Base-by-base conservation (phyloP, 92 coral and sea anemone genomes). In the Phenganax subtilis region DNA sequence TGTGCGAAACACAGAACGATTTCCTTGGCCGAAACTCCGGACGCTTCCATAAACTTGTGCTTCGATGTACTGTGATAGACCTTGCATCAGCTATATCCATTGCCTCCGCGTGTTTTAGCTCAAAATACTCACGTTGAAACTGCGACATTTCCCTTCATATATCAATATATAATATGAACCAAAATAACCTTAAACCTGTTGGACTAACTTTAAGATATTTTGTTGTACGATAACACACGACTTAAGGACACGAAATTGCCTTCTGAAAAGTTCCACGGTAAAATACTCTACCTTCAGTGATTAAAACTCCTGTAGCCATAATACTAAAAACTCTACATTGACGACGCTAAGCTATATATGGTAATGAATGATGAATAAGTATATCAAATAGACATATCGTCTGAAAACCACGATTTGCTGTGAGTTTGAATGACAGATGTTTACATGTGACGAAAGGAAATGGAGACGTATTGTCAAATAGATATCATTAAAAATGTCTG, bases 51-150 rank as follows among this genome's bases (percentile, higher is more conserved):
- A 61, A 12, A 25, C 29, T 54, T 30, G 70, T 53, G 2, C 31
- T 47, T 27, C 53, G 59, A 52, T 53, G 72, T 1, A 54, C 59
- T 6, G 61, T 7, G 29, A 64, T 52, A 53, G 74, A 51, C 3
- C 55, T 29, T 8, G 73, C 52, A 61, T 79, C 83, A 6, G 60
- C 16, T 1, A 79, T 51, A 52, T 79, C 83, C 15, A 79, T 54
- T 17, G 83, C 83, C 20, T 79, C 74, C 52, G 51, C 83, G 53
- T 17, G 68, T 64, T 64, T 63, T 6, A 79, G 74, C 14, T 51
- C 74, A 6, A 57, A 31, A 11, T 30, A 57, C n/a, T 57, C 67
- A n/a, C 74, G 83, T 44, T 20, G 28, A 64, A 47, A 63, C 56
- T 69, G 60, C 53, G 83, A 54, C 83, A 79, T 77, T 28, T 44